Evolutionary conservation across 2,888 invertebrate genomes (phyloP), one percentile per base, ranked within the genome.

Genomic region (Coleophora flavipennella): DNA sequence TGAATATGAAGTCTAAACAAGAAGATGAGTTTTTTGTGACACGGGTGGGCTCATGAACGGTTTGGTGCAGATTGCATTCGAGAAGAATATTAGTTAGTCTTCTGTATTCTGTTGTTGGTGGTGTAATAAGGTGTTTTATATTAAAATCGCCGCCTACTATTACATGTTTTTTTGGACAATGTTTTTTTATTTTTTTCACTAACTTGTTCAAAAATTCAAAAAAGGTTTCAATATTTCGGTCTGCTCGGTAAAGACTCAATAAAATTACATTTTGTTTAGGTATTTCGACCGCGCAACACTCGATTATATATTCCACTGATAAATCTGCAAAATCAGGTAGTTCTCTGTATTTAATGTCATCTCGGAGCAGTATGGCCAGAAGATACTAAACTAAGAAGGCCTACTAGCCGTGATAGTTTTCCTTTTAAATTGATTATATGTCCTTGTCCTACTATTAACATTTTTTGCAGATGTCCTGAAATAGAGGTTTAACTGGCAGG

Each of bases 211-310:
- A 27, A 27, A 6, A 27, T 27, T 27, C 27, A 27, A 8, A 27
- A 9, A 27, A 27, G 7, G 6, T 9, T 8, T 9, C 27, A 8
- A 27, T 27, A 6, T 27, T 9, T 8, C 27, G 27, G 27, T 27
- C 27, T 8, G 27, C 7, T 27, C 27, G 27, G 9, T 27, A 27
- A 9, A 27, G 6, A 9, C 27, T 8, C 7, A 27, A 8, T 27
- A 27, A 9, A 8, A 27, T 8, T 6, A 27, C 9, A 27, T 31
- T 31, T 8, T 9, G n/a, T 31, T 31, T 4, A 8, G 31, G 26
- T 25, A 38, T 7, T 39, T 45, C 37, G 8, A 45, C 29, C 1
- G 41, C 40, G 25, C 45, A 45, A 11, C 42, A 45, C 27, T 45
- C 45, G 3, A 42, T 35, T 1, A 42, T 31, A 33, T 37, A 39